Conservation (phyloP, 2,888 invertebrate genomes). For the Perizoma affinitatum region DNA sequence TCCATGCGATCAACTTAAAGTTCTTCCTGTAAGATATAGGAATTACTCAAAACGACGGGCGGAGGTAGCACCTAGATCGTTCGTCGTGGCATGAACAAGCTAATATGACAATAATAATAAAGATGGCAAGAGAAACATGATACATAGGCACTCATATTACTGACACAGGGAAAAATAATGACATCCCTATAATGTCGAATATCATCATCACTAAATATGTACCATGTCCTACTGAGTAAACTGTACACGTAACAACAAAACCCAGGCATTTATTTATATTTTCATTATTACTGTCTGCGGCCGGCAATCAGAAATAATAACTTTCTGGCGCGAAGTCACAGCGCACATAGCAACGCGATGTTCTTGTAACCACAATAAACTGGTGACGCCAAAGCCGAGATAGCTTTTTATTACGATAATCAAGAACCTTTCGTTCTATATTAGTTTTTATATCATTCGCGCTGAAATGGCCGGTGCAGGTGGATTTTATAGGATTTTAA, state of each 20-base stretch:
- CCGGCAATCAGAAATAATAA: conserved; percentile 35
- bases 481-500: conserved; percentile 15
- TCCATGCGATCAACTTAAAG: too few relatives aligned
- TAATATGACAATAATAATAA: too few relatives aligned
- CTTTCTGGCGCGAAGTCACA: conserved; percentile 40
- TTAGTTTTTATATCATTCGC: conserved; percentile 37
- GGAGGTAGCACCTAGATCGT: too few relatives aligned
- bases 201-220: background rate
- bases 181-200: background rate
- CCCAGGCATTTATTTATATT: conserved; percentile 26
- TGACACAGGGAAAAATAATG: background rate
- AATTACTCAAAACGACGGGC: too few relatives aligned
- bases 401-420: conserved; percentile 46
- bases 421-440: conserved; percentile 40
- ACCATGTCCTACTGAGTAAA: background rate
- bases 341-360: conserved; percentile 2
- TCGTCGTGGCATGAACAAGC: too few relatives aligned
- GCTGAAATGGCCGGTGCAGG: conserved; percentile 34
- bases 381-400: conserved; percentile 43
- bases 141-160: too few relatives aligned
- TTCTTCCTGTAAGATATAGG: too few relatives aligned
- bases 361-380: conserved; percentile 43
- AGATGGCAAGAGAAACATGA: too few relatives aligned
- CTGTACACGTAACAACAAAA: conserved; percentile 3
- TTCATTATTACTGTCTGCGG: conserved; percentile 30